Evolutionary conservation across 2,888 invertebrate species (phyloP), one percentile per base, ranked within the genome.

Genomic region (Eupithecia vulgata): DNA sequence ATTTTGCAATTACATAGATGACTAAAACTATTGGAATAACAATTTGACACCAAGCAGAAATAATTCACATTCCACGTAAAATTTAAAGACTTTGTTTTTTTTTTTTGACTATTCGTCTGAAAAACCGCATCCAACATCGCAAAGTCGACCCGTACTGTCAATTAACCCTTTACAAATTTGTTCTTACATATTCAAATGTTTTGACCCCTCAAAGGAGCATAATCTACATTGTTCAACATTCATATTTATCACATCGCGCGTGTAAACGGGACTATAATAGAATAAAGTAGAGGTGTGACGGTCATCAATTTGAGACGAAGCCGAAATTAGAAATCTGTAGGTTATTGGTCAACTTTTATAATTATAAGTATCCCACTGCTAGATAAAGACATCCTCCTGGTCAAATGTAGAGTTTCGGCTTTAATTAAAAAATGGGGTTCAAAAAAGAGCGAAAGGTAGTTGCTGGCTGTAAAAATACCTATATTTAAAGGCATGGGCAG

Each of bases 191-290:
- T 94, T 94, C 90, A 93, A 94, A 94, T 94, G 93, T 94, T 94
- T 91, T 94, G 94, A 93, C 94, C 94, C 93, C 90, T 89, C 91
- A 88, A 90, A 91, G 90, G 85, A 90, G 90, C 85, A 89, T 93
- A 93, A 93, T 92, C 91, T 90, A 82, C 88, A 88, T 87, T 91
- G 91, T 92, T 91, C 91, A 90, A 92, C 94, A 93, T 94, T 94
- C 94, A 94, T 93, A 94, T 94, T 94, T 94, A 94, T 92, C 90
- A 92, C 92, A 92, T 93, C 90, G 91, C 90, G 90, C 94, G 91
- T 93, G 92, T 93, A 94, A 94, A 89, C 91, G 91, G 73, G 64
- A 52, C 61, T 57, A 35, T 71, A 74, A 71, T 69, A 68, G 70
- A 77, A 68, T 72, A 76, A 76, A 73, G 13, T 75, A 73, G 75